Percentiles rank a stretch among this genome's conserved stretches.
Conservation (phyloP, 2,113 vertebrate species). For the Aldabrachelys gigantea region DNA sequence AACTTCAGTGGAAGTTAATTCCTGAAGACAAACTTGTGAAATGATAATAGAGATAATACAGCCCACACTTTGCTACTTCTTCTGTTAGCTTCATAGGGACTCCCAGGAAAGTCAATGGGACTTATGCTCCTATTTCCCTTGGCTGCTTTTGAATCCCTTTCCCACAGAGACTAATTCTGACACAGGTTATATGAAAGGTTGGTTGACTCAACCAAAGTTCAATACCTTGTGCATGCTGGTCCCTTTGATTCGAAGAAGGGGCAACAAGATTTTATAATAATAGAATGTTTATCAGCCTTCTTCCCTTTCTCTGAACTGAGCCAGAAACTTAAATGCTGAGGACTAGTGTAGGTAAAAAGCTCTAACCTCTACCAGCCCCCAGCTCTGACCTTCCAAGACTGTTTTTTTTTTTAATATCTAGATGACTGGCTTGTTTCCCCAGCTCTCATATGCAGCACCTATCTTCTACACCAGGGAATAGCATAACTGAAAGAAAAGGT, state of each 20-base stretch:
- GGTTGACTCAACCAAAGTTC: background rate
- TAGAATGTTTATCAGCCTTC: background rate
- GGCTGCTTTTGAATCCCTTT: background rate
- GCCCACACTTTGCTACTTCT: background rate
- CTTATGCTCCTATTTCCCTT: background rate
- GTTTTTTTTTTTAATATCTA: too few relatives aligned
- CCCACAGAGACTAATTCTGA: background rate
- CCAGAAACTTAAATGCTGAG: background rate
- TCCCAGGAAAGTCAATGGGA: background rate
- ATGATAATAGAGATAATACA: background rate
- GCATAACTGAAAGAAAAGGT: background rate
- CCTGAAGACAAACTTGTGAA: background rate
- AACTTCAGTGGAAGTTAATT: background rate
- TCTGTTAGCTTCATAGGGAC: background rate
- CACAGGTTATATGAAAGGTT: background rate
- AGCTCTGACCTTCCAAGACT: background rate
- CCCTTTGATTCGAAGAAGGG: background rate
- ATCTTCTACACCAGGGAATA: background rate
- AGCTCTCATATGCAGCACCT: background rate
- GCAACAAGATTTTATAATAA: background rate
- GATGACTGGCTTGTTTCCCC: background rate
- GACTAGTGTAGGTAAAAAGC: background rate
- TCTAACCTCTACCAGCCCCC: background rate
- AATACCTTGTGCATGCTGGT: background rate
- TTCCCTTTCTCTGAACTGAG: background rate